These are phyloP conservation scores for Lobophora halterata DNA, from an alignment of 2,888 invertebrate species.

Conservation along the genomic window DNA sequence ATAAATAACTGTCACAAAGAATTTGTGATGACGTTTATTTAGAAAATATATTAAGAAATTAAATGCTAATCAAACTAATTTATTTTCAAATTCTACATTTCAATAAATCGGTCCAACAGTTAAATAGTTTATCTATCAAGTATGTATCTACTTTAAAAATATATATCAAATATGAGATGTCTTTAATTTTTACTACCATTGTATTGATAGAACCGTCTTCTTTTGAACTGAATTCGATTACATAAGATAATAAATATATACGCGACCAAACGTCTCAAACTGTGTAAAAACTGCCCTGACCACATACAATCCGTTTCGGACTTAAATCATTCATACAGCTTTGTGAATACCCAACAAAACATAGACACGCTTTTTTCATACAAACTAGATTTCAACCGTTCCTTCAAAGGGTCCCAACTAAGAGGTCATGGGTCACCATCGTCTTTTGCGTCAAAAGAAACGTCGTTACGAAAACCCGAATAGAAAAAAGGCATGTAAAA, in stretches of 20 bases:
- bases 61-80: no score
- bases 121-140: no score
- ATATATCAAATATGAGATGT: no score
- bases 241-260: conserved; percentile 12
- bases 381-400: conserved; percentile 73
- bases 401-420: conserved; percentile 53
- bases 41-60: no score
- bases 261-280: conserved; percentile 11
- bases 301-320: conserved; percentile 57
- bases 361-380: conserved; percentile 70
- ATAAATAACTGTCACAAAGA: no score
- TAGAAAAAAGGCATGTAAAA: conserved; percentile 62
- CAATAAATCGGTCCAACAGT: no score
- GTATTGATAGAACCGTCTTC: neutral
- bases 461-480: conserved; percentile 68
- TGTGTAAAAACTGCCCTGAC: conserved; percentile 45
- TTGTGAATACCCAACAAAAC: conserved; percentile 49
- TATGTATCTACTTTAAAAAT: no score
- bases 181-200: conserved; percentile 1
- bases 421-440: conserved; percentile 72
- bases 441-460: conserved; percentile 72
- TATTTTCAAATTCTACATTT: no score
- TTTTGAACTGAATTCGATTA: conserved; percentile 5
- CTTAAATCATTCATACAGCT: conserved; percentile 48
- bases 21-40: no score